Conservation (phyloP, 2,113 vertebrate genomes). For the Litocranius walleri region DNA sequence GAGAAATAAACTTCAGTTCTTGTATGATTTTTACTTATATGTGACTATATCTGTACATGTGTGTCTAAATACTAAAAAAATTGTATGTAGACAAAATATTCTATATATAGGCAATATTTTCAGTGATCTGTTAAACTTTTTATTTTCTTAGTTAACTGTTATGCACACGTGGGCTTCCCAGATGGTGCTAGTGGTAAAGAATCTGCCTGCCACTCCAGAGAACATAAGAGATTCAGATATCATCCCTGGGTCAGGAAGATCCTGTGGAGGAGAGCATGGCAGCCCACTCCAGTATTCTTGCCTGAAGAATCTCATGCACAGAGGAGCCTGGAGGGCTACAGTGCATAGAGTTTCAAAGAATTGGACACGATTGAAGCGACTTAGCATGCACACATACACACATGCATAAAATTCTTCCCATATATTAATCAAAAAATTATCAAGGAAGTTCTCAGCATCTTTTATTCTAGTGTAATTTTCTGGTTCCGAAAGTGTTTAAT, state of each 20-base stretch:
- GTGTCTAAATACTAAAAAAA: background rate
- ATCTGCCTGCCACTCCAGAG: background rate
- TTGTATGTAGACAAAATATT: background rate
- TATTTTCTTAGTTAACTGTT: background rate
- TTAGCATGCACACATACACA: background rate
- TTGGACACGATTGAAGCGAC: rapidly evolving
- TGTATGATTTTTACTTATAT: background rate
- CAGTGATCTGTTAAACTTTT: background rate
- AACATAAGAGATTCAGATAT: background rate
- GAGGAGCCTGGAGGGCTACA: background rate
- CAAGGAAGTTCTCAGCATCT: background rate
- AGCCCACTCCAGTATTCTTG: background rate
- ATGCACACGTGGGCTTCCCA: background rate
- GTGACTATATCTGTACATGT: background rate
- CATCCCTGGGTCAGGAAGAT: background rate
- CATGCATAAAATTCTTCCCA: background rate
- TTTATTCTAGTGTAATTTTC: background rate
- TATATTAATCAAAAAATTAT: background rate
- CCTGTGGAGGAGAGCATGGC: background rate
- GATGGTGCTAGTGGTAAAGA: background rate
- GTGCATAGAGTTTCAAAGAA: background rate
- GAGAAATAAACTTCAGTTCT: background rate
- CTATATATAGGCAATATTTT: background rate
- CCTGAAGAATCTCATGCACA: background rate
- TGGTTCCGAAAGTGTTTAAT: background rate